Conservation (phyloP, 2,113 vertebrate genomes). For the Apteryx mantelli region DNA sequence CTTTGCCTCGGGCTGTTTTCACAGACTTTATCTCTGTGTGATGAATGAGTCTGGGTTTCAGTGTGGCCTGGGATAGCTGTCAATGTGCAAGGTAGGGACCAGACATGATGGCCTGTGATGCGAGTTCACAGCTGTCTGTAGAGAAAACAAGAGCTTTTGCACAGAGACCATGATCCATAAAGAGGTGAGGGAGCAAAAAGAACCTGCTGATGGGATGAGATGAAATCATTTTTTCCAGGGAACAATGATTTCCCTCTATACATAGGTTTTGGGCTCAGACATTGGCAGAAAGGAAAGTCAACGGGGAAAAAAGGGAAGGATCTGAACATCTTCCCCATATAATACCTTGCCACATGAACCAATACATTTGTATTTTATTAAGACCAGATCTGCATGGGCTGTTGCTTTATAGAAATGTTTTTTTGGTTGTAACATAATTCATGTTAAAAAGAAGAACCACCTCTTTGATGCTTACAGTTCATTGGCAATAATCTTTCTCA, state of each 20-base stretch:
- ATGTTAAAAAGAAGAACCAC: rapidly evolving
- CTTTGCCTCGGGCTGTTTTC: not conserved
- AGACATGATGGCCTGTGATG: rapidly evolving
- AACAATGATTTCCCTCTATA: not conserved
- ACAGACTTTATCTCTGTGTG: not conserved
- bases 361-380: not conserved
- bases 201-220: not conserved
- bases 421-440: not conserved
- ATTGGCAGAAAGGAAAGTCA: not conserved
- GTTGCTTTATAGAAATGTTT: not conserved
- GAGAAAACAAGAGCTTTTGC: not conserved
- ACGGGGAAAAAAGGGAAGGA: not conserved
- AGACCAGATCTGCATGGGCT: not conserved
- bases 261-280: not conserved
- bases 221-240: not conserved
- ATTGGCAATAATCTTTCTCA: not conserved
- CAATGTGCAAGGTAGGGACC: rapidly evolving
- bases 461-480: not conserved
- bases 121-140: rapidly evolving
- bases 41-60: rapidly evolving
- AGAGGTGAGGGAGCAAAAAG: not conserved
- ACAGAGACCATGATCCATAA: not conserved
- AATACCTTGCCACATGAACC: not conserved
- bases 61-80: not conserved
- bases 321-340: rapidly evolving